Base-by-base conservation (phyloP, 2,797 vertebrate genomes). In the Enteromius fasciolatus region DNA sequence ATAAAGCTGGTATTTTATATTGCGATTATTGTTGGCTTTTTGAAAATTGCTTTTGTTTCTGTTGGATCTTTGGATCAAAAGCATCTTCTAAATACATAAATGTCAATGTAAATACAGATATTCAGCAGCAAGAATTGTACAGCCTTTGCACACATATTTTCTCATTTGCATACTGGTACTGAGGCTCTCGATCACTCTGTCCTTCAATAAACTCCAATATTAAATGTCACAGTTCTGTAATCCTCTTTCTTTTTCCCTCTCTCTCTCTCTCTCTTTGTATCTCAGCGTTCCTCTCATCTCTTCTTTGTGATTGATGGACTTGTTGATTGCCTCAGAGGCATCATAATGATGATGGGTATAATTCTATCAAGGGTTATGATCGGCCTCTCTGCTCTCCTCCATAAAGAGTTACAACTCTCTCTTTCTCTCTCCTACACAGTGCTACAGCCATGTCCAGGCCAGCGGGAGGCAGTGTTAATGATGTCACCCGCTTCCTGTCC, bases 401-500 rank as follows among this genome's bases (percentile, higher is more conserved):
- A 63, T 23, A 7, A 85, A 94, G 90, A 92, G 89, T 90, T 89
- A 92, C 72, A 79, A 91, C 88, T 72, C 81, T 80, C 15, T 86
- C 3, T 9, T 31, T 85, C 63, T 82, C 83, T 59, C n/a, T 82
- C 67, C 73, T 10, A 52, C 8, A 6, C 86, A 94, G 91, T 92
- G 89, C 90, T 89, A 91, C 74, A 82, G 92, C 88, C 93, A 96
- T 96, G 95, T 91, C 94, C 88, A 93, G 88, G 90, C 79, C 92
- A 90, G 87, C 90, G 12, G 93, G 91, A 84, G 92, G 92, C 81
- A 84, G 90, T 59, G 91, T 83, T 87, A 96, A 94, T 57, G 95
- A 95, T 89, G 92, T 95, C 81, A 94, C 94, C 88, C 94, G 92
- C 88, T 95, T 95, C 89, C 93, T 97, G 80, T 88, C 94, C 9